A percentile compares a stretch with the other conserved stretches of the same genome.
Evolutionary conservation across 37 sponge, comb jelly and placozoan species (phyloP).

Genomic region (Halichondria panicea): DNA sequence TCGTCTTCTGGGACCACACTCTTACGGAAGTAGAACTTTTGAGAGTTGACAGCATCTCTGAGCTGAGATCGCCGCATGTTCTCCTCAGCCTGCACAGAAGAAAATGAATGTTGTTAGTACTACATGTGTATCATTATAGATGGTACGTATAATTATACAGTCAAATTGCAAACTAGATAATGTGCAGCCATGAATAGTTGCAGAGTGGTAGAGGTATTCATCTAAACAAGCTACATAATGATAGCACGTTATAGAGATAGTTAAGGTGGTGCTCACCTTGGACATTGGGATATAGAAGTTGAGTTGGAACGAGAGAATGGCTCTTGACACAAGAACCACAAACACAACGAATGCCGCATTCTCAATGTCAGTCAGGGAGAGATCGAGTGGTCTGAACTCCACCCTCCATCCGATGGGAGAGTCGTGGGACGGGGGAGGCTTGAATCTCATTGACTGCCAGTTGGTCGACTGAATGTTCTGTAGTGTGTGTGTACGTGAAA

Average conservation of each 20-base stretch:
- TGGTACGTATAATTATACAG: too few relatives aligned
- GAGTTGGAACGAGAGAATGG: constrained; percentile 84
- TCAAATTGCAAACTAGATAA: too few relatives aligned
- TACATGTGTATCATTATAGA: too few relatives aligned
- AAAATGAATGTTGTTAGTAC: too few relatives aligned
- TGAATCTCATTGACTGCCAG: constrained; percentile 99
- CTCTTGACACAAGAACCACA: constrained; percentile 84
- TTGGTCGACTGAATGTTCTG: constrained; percentile 98
- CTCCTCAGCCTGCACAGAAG: constrained; percentile 65
- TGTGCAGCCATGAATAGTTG: too few relatives aligned
- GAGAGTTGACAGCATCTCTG: constrained; percentile 73
- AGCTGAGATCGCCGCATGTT: constrained; percentile 80
- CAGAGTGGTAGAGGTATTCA: too few relatives aligned
- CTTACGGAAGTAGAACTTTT: constrained; percentile 88
- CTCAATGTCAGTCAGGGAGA: constrained; percentile 98
- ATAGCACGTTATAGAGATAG: too few relatives aligned
- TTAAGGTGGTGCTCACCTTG: constrained; percentile 63
- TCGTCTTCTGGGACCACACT: constrained; percentile 64
- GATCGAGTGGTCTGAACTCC: constrained; percentile 94
- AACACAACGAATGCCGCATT: constrained; percentile 95
- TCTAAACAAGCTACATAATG: too few relatives aligned
- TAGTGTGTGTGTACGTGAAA: not conserved
- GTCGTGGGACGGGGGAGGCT: constrained; percentile 94
- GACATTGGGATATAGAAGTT: constrained; percentile 95
- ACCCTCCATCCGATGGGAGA: constrained; percentile 99